Evolutionary conservation across 1,140 invertebrate genomes (phyloP).

Genomic region (Zeugodacus cucurbitae): DNA sequence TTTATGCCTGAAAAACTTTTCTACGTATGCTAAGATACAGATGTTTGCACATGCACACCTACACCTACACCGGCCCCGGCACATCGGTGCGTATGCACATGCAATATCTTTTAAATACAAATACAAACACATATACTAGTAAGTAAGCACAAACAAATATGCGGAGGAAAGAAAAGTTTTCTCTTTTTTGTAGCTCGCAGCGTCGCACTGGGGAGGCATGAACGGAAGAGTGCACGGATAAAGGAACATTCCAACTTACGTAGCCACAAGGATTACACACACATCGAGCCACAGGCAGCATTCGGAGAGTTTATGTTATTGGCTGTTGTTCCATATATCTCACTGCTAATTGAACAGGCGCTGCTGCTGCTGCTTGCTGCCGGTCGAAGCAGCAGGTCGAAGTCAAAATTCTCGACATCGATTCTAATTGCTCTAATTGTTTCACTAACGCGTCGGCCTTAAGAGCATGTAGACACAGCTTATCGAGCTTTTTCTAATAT

Average conservation of each 20-base stretch:
- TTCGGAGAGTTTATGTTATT: background rate
- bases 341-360: conserved; percentile 39
- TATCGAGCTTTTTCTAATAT: background rate
- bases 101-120: conserved; percentile 62
- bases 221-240: conserved; percentile 43
- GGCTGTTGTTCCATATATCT: background rate
- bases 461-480: background rate
- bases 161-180: conserved; percentile 38
- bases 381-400: background rate
- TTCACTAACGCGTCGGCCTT: background rate
- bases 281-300: background rate
- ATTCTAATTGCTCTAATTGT: background rate
- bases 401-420: background rate
- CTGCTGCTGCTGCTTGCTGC: conserved; percentile 45
- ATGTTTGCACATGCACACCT: conserved; percentile 2
- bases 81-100: background rate
- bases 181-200: conserved; percentile 27
- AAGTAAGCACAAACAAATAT: conserved; percentile 43
- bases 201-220: background rate
- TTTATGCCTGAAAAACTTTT: conserved; percentile 64
- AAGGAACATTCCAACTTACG: conserved; percentile 25
- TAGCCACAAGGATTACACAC: background rate
- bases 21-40: conserved; percentile 49
- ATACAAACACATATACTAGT: conserved; percentile 45
- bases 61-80: too few species aligned